Conservation (phyloP, 2,888 invertebrate genomes). For the Phymatocera aterrima region DNA sequence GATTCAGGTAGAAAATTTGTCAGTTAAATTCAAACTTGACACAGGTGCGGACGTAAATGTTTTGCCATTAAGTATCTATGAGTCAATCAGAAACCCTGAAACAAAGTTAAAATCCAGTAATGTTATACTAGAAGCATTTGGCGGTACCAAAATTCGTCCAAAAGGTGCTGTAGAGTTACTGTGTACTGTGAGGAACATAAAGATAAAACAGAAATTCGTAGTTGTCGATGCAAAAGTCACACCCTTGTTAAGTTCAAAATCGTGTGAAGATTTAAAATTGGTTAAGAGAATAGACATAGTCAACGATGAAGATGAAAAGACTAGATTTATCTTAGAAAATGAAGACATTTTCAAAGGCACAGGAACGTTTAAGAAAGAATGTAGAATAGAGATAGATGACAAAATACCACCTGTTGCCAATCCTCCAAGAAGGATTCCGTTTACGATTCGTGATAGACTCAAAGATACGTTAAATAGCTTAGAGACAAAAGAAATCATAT, state of each 20-base stretch:
- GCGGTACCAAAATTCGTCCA: neutral
- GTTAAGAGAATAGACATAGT: neutral
- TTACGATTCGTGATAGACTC: slow-evolving; percentile 47
- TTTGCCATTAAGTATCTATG: neutral
- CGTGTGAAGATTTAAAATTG: neutral
- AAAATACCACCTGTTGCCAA: slow-evolving; percentile 46
- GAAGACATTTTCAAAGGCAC: slow-evolving; percentile 50
- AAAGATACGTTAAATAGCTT: slow-evolving; percentile 50
- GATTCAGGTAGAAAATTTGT: neutral
- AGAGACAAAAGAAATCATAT: slow-evolving; percentile 46
- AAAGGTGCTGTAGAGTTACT: neutral
- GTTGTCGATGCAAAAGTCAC: slow-evolving; percentile 3
- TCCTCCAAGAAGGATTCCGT: slow-evolving; percentile 50
- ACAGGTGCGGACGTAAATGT: neutral
- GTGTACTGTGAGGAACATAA: neutral
- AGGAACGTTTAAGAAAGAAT: slow-evolving; percentile 49
- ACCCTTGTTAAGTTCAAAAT: neutral
- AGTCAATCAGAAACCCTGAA: neutral
- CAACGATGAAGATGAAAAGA: neutral
- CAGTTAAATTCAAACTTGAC: neutral
- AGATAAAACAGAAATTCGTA: neutral
- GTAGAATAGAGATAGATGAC: slow-evolving; percentile 47
- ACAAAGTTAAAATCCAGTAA: neutral
- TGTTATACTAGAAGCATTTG: neutral
- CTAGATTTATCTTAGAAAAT: slow-evolving; percentile 41